phyloP scores from a whole-genome alignment of 1,140 invertebrate genomes.

The Drosophila kohkoa region DNA sequence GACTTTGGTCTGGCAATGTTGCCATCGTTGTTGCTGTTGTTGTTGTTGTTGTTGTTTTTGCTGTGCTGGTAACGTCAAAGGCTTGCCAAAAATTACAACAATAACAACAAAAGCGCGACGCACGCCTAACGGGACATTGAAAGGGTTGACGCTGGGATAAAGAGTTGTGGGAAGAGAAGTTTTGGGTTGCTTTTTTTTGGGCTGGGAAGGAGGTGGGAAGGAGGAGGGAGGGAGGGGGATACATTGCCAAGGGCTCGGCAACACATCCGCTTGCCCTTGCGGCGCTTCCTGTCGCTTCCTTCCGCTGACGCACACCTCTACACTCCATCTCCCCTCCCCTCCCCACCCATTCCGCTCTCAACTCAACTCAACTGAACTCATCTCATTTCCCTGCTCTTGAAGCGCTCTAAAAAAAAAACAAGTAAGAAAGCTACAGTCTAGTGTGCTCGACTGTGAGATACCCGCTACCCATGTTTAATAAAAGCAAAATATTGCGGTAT shows the following conservation, averaged over 20 bases:
- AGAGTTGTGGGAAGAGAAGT: neutral
- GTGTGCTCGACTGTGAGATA: too few relatives aligned
- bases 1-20: conserved; percentile 44
- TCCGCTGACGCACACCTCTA: conserved; percentile 50
- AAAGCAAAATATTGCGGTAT: too few relatives aligned
- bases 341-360: neutral
- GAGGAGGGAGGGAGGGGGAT: conserved; percentile 13
- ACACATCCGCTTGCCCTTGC: conserved; percentile 81
- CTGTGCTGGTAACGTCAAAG: conserved; percentile 56
- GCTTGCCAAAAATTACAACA: conserved; percentile 57
- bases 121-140: conserved; percentile 9
- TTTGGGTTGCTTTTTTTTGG: conserved; percentile 9
- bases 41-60: conserved; percentile 39
- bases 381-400: conserved; percentile 3
- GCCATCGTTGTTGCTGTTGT: conserved; percentile 18
- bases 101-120: conserved; percentile 14
- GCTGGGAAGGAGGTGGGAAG: neutral
- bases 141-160: conserved; percentile 7
- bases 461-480: too few relatives aligned
- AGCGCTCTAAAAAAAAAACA: neutral
- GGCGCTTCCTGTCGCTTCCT: conserved; percentile 73
- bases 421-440: too few relatives aligned
- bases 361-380: neutral
- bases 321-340: neutral
- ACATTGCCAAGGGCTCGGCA: conserved; percentile 40